Evolutionary conservation across 2,888 invertebrate genomes (phyloP).

Genomic region (Brachyopa scutellaris): DNA sequence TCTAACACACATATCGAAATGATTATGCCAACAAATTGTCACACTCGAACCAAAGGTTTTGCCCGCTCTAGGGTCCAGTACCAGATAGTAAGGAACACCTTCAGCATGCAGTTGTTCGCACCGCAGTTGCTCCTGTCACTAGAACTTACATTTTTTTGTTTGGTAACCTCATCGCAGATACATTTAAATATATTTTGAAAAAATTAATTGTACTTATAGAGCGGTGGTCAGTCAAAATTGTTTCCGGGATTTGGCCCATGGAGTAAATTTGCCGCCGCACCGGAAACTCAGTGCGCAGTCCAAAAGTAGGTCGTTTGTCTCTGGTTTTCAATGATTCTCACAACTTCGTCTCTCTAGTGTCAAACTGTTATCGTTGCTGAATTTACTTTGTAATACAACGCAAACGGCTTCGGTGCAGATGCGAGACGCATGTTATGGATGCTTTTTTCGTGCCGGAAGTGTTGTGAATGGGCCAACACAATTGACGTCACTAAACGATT

Average conservation of each 20-base stretch:
- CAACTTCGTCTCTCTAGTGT: too few species aligned
- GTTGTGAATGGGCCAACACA: constrained; percentile 83
- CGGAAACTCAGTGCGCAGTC: constrained; percentile 34
- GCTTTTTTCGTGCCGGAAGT: constrained; percentile 84
- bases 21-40: background rate
- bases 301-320: constrained; percentile 29
- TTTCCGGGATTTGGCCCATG: constrained; percentile 43
- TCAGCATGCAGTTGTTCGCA: constrained; percentile 48
- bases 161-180: constrained; percentile 8
- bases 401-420: constrained; percentile 84
- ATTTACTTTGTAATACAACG: constrained; percentile 86
- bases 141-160: background rate
- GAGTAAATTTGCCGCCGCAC: constrained; percentile 18
- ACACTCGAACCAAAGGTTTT: background rate
- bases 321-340: background rate
- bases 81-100: background rate
- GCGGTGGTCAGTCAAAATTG: constrained; percentile 22
- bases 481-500: constrained; percentile 83
- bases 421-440: constrained; percentile 86
- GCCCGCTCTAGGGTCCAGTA: background rate
- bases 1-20: background rate
- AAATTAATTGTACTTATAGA: too few species aligned
- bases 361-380: constrained; percentile 83
- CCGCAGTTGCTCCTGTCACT: constrained; percentile 11
- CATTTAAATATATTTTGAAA: background rate